Evolutionary conservation across 2,888 invertebrate species (phyloP).

Genomic region (Punctoribates punctum): DNA sequence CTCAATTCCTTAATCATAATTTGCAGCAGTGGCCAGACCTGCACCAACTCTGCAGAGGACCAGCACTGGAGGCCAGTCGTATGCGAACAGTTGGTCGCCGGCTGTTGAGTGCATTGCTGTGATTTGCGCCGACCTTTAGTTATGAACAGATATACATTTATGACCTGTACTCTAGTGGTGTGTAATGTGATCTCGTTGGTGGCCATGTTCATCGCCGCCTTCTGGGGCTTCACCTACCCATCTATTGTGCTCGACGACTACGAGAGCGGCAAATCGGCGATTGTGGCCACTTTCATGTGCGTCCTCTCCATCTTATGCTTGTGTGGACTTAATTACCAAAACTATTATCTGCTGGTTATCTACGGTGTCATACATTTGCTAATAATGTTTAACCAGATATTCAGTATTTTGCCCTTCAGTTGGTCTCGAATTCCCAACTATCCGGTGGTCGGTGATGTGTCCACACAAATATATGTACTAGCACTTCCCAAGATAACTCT

Average conservation of each 20-base stretch:
- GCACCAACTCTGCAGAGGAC: not conserved
- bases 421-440: slow-evolving; percentile 42
- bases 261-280: slow-evolving; percentile 41
- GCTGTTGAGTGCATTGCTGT: not conserved
- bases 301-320: slow-evolving; percentile 28
- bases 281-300: slow-evolving; percentile 42
- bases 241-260: slow-evolving; percentile 38
- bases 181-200: slow-evolving; percentile 41
- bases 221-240: slow-evolving; percentile 43
- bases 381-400: slow-evolving; percentile 41
- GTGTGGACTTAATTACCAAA: slow-evolving; percentile 43
- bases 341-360: slow-evolving; percentile 41
- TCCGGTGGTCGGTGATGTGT: slow-evolving; percentile 34
- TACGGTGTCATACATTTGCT: slow-evolving; percentile 38
- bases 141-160: slow-evolving; percentile 41
- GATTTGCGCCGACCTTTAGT: not conserved
- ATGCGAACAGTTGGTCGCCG: not conserved
- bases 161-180: slow-evolving; percentile 42
- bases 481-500: slow-evolving; percentile 31
- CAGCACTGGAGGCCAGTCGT: not conserved
- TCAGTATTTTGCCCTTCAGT: slow-evolving; percentile 38
- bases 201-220: slow-evolving; percentile 43
- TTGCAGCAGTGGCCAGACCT: not conserved
- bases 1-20: slow-evolving; percentile 13
- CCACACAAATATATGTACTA: slow-evolving; percentile 37